A percentile compares a stretch with the other conserved stretches of the same genome.
These are phyloP conservation scores for Centropus unirufus DNA, from an alignment of 2,113 vertebrate genomes.

Conservation along the genomic window DNA sequence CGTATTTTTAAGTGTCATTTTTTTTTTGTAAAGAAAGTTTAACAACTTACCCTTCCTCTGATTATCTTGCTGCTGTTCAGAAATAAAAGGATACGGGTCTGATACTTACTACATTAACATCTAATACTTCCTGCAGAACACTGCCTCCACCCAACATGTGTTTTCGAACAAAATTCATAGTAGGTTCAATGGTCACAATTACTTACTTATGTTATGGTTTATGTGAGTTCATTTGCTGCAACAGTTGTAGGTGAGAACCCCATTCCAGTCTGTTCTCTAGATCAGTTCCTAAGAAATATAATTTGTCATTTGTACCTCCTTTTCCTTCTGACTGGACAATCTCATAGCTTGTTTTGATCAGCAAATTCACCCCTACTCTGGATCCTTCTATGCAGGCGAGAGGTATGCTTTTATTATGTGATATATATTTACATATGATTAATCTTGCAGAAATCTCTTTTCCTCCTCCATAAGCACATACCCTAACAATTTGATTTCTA, in stretches of 20 bases:
- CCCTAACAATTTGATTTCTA: neutral
- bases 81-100: neutral
- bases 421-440: neutral
- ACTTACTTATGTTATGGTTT: conserved; percentile 37
- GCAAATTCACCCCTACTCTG: neutral
- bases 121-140: conserved; percentile 66
- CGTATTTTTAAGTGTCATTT: conserved; percentile 47
- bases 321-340: neutral
- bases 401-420: neutral
- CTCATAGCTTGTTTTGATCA: neutral
- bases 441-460: conserved; percentile 12
- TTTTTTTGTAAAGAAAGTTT: conserved; percentile 19
- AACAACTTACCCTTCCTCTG: conserved; percentile 61
- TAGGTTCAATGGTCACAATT: conserved; percentile 51
- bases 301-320: neutral
- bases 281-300: neutral
- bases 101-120: conserved; percentile 17
- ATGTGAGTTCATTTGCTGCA: conserved; percentile 35
- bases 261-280: neutral
- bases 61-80: conserved; percentile 60
- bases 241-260: neutral
- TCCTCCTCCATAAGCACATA: neutral
- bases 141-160: conserved; percentile 64
- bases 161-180: conserved; percentile 54
- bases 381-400: neutral